Base-by-base conservation (phyloP, 2,113 vertebrate species). In the Capricornis sumatraensis region DNA sequence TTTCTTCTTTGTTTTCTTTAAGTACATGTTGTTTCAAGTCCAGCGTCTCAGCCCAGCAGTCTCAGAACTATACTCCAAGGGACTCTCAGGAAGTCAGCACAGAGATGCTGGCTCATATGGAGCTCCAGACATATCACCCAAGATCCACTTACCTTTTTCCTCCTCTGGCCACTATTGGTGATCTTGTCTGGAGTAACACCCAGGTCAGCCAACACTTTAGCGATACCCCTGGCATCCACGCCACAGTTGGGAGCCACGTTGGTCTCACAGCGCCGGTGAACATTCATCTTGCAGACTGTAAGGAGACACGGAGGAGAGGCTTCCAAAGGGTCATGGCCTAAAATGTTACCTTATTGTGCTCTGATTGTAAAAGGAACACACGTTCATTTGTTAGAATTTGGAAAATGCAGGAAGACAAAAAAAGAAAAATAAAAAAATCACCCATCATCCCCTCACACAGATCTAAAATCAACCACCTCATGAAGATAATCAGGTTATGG, bases 161-260 rank as follows among this genome's bases (percentile, higher is more conserved):
- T 99, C 97, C 99, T 99, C 97, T 99, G 99, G 11, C 99, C 99
- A 0, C 99, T 99, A 98, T 99, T 99, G 98, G 99, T 99, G 98
- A 99, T 99, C 98, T 99, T 99, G 98, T 99, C 99, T 17, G 99
- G 99, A 36, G 99, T 99, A 97, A 99, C 99, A 12, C 99, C 99
- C 52, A 99, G 99, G 99, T 99, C 99, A 2, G 99, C 99, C 84
- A 99, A 99, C 87, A 99, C 99, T 98, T 99, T 99, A 71, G 99
- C 99, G 50, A 99, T 99, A 14, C 99, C 99, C 96, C 99, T 98
- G 98, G 99, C 99, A 53, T 99, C 99, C 96, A 99, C 99, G 1
- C 99, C 99, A 33, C 99, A 99, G 99, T 99, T 99, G 78, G 99
- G 99, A 87, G 99, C 99, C 98, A 99, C 99, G 10, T 99, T 99